Evolutionary conservation across 2,888 invertebrate species (phyloP).

Genomic region (Lepidonotus clava): DNA sequence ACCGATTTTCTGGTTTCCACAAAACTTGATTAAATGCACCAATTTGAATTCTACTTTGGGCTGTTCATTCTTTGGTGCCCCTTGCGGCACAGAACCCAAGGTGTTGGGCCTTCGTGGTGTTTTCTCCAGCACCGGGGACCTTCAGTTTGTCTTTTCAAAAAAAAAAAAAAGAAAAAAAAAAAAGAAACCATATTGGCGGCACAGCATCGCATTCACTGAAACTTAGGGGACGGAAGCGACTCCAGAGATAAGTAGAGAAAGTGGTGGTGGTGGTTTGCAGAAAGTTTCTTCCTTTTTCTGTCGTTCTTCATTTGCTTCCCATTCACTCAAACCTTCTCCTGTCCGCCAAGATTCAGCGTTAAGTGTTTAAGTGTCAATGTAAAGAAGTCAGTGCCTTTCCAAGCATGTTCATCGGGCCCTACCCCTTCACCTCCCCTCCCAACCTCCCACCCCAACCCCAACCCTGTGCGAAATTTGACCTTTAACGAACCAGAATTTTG

Average conservation of each 20-base stretch:
- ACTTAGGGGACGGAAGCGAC: conserved; percentile 38
- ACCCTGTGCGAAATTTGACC: too few relatives aligned
- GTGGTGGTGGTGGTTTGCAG: conserved; percentile 41
- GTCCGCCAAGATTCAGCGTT: not conserved
- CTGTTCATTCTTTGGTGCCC: not conserved
- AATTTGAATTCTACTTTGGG: not conserved
- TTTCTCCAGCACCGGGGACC: not conserved
- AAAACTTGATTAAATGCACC: conserved; percentile 1
- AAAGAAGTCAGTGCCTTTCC: not conserved
- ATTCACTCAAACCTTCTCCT: conserved; percentile 39
- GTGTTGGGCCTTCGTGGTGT: not conserved
- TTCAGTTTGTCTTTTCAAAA: not conserved
- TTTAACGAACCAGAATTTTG: too few relatives aligned
- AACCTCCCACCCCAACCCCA: too few relatives aligned
- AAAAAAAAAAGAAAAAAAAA: not conserved
- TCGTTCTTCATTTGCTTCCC: conserved; percentile 4
- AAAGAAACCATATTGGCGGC: conserved; percentile 41
- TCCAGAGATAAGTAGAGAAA: conserved; percentile 39
- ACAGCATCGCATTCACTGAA: conserved; percentile 38
- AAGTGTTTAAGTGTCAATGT: not conserved
- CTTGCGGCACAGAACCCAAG: not conserved
- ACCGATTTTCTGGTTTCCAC: not conserved
- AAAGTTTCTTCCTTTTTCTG: not conserved
- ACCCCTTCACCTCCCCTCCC: not conserved
- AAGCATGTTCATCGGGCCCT: conserved; percentile 11